Conservation (phyloP, 1,140 invertebrate genomes). For the Bombus sibiricus region DNA sequence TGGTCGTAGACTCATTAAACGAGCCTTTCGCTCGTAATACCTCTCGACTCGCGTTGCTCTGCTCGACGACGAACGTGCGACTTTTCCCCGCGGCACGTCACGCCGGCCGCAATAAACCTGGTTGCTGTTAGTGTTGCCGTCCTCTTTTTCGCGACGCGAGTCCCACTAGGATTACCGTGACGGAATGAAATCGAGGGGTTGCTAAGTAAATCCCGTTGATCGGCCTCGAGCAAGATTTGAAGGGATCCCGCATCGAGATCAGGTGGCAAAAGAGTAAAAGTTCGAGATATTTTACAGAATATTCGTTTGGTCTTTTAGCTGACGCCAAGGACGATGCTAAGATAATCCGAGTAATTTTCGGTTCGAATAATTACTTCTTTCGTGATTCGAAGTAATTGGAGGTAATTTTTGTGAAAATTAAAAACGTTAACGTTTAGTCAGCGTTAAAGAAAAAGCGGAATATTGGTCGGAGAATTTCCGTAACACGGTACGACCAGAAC, state of each 20-base stretch:
- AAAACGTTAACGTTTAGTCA: not conserved
- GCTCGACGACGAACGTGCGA: slow-evolving; percentile 2
- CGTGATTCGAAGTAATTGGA: not conserved
- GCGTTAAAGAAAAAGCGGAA: not conserved
- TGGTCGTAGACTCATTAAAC: slow-evolving; percentile 32
- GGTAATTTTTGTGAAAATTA: not conserved
- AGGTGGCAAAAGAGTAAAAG: not conserved
- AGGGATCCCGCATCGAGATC: no score
- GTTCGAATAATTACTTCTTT: not conserved
- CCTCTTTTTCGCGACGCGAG: not conserved
- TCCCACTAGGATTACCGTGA: not conserved
- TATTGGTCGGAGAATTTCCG: not conserved
- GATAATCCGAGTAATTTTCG: no score
- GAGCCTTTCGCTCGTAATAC: slow-evolving; percentile 24
- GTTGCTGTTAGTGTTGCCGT: not conserved
- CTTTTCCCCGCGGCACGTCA: slow-evolving; percentile 6
- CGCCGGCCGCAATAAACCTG: not conserved
- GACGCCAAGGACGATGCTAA: not conserved
- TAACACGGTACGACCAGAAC: not conserved
- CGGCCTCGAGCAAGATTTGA: not conserved
- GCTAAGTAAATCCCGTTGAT: not conserved
- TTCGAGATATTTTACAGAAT: not conserved
- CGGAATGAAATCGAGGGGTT: not conserved
- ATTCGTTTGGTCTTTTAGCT: no score
- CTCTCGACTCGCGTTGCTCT: slow-evolving; percentile 21